Conservation (phyloP, 2,797 vertebrate species). For the Mastacembelus armatus region DNA sequence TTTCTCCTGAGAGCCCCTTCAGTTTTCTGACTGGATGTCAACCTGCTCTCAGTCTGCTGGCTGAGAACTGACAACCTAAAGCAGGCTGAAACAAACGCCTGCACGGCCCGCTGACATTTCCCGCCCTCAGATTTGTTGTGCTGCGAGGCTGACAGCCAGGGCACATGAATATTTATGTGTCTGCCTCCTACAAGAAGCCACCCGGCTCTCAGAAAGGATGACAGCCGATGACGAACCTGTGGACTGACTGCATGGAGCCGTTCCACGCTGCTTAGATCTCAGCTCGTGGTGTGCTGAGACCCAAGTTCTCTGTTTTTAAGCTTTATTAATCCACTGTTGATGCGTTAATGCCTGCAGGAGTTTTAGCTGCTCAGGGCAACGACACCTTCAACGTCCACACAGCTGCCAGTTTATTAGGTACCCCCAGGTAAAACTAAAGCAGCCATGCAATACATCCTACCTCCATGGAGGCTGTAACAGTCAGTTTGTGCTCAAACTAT, state of each 20-base stretch:
- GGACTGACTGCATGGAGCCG: conserved; percentile 4
- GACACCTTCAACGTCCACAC: too few relatives aligned
- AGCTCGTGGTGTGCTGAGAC: not conserved
- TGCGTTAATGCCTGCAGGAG: not conserved
- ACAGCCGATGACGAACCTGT: conserved; percentile 52
- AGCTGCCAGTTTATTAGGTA: too few relatives aligned
- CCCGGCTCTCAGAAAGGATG: conserved; percentile 30
- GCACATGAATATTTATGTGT: conserved; percentile 64
- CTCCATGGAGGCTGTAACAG: too few relatives aligned
- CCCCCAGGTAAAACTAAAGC: too few relatives aligned
- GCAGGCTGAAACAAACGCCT: not conserved
- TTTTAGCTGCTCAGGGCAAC: too few relatives aligned
- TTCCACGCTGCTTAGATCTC: not conserved
- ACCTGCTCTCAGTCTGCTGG: conserved; percentile 1
- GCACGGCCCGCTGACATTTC: conserved; percentile 54
- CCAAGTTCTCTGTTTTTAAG: not conserved
- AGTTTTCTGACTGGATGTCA: conserved; percentile 1
- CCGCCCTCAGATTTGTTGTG: conserved; percentile 58
- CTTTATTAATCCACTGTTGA: not conserved
- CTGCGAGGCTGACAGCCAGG: conserved; percentile 49
- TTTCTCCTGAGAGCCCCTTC: not conserved
- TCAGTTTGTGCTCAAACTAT: too few relatives aligned
- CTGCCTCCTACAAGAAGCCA: conserved; percentile 39
- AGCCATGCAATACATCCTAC: too few relatives aligned
- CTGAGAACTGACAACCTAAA: conserved; percentile 17